phyloP scores from a whole-genome alignment of 35 echinoderm and acorn worm genomes.

The Diadema setosum region DNA sequence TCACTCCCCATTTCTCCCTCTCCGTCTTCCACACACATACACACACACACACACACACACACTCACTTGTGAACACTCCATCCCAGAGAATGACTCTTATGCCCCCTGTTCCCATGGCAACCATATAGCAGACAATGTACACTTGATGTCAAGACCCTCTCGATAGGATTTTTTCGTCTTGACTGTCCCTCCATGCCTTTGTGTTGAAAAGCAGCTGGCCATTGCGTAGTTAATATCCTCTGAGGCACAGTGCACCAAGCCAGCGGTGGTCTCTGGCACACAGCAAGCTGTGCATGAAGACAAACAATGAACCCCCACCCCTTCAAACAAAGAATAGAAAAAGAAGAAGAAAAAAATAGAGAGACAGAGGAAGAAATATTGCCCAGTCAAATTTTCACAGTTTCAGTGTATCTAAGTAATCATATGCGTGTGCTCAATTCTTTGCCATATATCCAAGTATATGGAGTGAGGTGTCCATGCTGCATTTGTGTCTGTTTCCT shows the following conservation, averaged over 20 bases:
- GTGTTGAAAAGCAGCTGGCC: neutral
- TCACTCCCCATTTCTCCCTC: too few relatives aligned
- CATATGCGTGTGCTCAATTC: slow-evolving; percentile 1
- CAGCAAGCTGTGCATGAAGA: neutral
- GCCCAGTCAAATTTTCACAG: slow-evolving; percentile 1
- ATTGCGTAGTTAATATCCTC: neutral
- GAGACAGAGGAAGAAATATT: neutral
- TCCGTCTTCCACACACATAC: too few relatives aligned
- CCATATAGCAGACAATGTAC: neutral
- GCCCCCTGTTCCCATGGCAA: neutral
- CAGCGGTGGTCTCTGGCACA: neutral
- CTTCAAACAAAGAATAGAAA: too few relatives aligned
- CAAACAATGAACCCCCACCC: neutral
- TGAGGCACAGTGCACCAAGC: neutral
- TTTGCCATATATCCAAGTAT: too few relatives aligned
- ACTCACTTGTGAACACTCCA: neutral
- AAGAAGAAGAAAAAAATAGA: too few relatives aligned
- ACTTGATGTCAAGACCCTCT: neutral
- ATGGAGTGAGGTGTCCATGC: too few relatives aligned
- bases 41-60: neutral
- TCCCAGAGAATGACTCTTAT: neutral
- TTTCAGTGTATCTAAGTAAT: neutral
- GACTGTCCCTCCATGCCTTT: neutral
- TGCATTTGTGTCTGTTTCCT: too few relatives aligned
- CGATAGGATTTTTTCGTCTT: neutral